Base-by-base conservation (phyloP, 2,888 invertebrate species). In the Rhagium mordax region DNA sequence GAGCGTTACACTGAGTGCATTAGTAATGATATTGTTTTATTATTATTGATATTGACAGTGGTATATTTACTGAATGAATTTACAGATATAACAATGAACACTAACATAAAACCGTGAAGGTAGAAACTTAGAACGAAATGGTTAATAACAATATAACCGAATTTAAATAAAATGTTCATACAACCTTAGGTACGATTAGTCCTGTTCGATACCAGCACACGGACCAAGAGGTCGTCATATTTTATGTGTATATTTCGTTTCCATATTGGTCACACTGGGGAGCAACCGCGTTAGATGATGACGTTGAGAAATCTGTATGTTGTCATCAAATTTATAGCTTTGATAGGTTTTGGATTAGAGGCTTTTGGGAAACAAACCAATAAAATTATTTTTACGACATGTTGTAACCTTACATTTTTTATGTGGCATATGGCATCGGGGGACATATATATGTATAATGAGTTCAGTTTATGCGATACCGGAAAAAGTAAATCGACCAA, bases 231-330 rank as follows among this genome's bases (percentile, higher is more conserved):
- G n/a, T 41, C 16, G 15, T 49, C 5, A 18, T 1, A 10, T 51
- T 51, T 51, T 51, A 51, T 51, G 18, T 51, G 2, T 41, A 13
- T 51, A 20, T 84, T 83, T 82, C 78, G 81, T 81, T 81, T 81
- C 78, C 77, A 79, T 79, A 78, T 79, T 77, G 79, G 79, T 76
- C 73, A 65, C 53, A 65, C 24, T 53, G 53, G 51, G 51, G 29
- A 77, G 73, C 80, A 81, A 78, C 76, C 80, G 81, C 73, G 60
- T 10, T n/a, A 55, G 16, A 33, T 60, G 69, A 69, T 69, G 60
- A 59, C 48, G 13, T 24, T 18, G 18, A 48, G 24, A 41, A 64
- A 51, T 51, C 7, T 51, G 51, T 51, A 18, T 20, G 16, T 20
- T 51, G 16, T 20, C 51, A 20, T 47, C 61, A 47, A 16, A 18